phyloP scores from a whole-genome alignment of 2,113 vertebrate species.

The Penelope pileata region DNA sequence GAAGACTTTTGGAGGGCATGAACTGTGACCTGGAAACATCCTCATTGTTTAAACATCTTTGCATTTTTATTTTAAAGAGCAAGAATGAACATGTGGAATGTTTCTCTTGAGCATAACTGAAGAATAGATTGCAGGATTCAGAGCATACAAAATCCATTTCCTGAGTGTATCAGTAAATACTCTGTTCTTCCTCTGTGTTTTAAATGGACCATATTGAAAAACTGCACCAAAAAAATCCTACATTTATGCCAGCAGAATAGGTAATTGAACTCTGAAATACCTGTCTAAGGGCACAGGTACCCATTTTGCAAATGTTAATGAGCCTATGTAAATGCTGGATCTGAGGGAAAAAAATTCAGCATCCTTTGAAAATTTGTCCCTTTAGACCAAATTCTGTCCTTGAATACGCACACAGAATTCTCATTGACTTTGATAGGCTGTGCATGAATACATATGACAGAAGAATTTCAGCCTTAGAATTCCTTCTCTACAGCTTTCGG shows the following conservation, averaged over 20 bases:
- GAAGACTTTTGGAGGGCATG: neutral
- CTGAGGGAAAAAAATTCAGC: neutral
- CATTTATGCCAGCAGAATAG: neutral
- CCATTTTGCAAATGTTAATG: neutral
- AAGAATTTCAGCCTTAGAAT: neutral
- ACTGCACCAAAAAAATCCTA: neutral
- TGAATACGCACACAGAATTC: neutral
- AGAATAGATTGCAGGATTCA: neutral
- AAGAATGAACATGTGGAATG: fast-evolving
- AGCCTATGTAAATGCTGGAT: neutral
- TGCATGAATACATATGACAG: neutral
- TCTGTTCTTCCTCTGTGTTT: neutral
- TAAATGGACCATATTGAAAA: neutral
- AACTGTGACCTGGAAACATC: neutral
- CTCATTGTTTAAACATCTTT: neutral
- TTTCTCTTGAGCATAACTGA: neutral
- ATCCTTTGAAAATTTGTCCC: neutral
- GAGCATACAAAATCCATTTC: neutral
- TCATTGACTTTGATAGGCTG: neutral
- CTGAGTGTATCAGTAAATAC: neutral
- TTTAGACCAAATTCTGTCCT: neutral
- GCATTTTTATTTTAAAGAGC: neutral
- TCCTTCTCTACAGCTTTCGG: neutral
- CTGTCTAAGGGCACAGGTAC: neutral
- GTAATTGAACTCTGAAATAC: neutral